Evolutionary conservation across 2,888 invertebrate genomes (phyloP), one percentile per base, ranked within the genome.

Genomic region (Sphinx pinastri): DNA sequence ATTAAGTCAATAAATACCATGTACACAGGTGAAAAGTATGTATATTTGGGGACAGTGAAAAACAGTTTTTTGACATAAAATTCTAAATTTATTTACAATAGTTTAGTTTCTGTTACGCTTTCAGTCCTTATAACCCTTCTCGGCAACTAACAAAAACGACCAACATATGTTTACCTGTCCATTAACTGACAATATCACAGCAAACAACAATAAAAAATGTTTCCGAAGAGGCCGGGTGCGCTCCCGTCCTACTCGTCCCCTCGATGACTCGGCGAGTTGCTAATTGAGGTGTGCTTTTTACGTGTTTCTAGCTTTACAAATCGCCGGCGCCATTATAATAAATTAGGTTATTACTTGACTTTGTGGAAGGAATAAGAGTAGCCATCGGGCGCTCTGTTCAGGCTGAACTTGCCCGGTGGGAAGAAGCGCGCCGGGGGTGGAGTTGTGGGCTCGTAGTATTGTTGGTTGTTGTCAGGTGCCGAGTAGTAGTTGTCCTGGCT

Each of bases 321-420:
- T 86, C 89, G 86, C 88, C 89, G 84, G 84, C 84, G 81, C 81
- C 81, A 78, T 84, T 78, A 82, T 76, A 80, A 80, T 83, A 84
- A 84, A 84, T 85, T 85, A 85, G 77, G 82, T 87, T 92, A 49
- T 63, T 63, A 63, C 63, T 94, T 94, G 82, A 92, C 93, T 91
- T 94, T 97, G 93, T 96, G 97, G 95, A 97, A 97, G 77, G 96
- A 97, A 92, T 97, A 98, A 82, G 97, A 97, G 94, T 96, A 98
- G 83, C 98, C 98, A 84, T 98, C 98, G 57, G 98, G 98, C 72
- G 97, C 97, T 85, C 98, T 95, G 94, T 97, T 98, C 79, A 98
- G 94, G 79, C 96, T 96, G 82, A 98, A 95, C 90, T 98, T 97
- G 77, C 98, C 98, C 49, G 98, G 97, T 69, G 97, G 97, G 87